Percentiles rank a stretch among this genome's conserved stretches.
Conservation (phyloP, 2,888 invertebrate genomes). For the Melanotus villosus region DNA sequence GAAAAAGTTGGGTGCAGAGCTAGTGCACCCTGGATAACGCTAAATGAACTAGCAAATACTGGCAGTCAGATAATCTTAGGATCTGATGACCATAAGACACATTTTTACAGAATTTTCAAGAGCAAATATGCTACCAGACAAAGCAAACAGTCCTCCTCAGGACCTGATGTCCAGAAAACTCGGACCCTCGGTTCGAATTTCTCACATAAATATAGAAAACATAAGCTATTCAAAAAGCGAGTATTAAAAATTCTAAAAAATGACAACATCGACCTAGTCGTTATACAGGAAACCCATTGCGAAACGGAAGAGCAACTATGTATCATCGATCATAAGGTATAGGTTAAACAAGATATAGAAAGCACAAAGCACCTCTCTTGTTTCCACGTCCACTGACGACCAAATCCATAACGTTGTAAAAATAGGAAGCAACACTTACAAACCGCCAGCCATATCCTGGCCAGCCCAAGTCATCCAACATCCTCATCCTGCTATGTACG, state of each 20-base stretch:
- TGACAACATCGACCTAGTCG: conserved; percentile 3
- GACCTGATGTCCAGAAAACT: too few species aligned
- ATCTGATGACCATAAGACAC: too few species aligned
- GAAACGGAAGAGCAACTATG: conserved; percentile 7
- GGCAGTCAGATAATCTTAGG: too few species aligned
- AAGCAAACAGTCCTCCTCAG: too few species aligned
- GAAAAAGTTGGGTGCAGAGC: too few species aligned
- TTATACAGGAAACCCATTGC: conserved; percentile 4
- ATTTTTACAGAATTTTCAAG: too few species aligned
- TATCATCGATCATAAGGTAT: background rate
- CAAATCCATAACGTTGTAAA: conserved; percentile 1
- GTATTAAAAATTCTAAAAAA: background rate
- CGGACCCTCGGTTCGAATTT: too few species aligned
- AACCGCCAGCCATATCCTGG: conserved; percentile 1
- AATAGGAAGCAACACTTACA: conserved; percentile 2
- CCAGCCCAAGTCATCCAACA: conserved; percentile 7
- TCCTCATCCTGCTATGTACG: background rate
- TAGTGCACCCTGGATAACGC: too few species aligned
- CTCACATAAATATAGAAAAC: too few species aligned
- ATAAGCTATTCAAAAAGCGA: conserved; percentile 3
- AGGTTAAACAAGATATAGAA: conserved; percentile 9
- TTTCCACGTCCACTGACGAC: background rate
- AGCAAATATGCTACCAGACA: too few species aligned
- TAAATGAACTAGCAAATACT: too few species aligned
- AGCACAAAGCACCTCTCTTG: too few species aligned